Evolutionary conservation across 2,113 vertebrate species (phyloP), one percentile per base, ranked within the genome.

Genomic region (Eulemur macaco): DNA sequence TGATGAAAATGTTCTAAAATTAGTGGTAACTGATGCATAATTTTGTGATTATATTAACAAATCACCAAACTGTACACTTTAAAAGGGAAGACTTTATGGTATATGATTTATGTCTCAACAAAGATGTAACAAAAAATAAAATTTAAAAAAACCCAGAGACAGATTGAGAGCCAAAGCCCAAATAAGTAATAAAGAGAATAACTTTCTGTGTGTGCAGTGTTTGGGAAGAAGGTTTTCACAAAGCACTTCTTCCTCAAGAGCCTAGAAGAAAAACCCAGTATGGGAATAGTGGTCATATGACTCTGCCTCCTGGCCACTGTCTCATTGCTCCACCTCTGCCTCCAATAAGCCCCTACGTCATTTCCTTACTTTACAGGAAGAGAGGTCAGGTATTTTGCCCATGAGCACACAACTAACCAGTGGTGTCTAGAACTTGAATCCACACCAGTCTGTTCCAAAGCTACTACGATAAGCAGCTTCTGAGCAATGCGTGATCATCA

Each of bases 401-500:
- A 27, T 6, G 54, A 21, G 3, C 50, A 60, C 8, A 20, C 14
- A 17, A 27, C 25, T 37, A 5, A 50, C 6, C n/a, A 50, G 8
- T 31, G 5, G 18, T 13, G 8, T 25, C 13, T 10, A 10, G 5
- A 1, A 66, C 50, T 27, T 86, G 34, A 69, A 42, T 34, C 29
- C 31, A 31, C 29, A 54, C 13, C 27, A 45, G 0, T 2, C 37
- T 50, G 14, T 17, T 63, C 60, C 34, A 52, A 31, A 9, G 6
- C 14, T 64, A 60, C 4, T 34, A 8, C 4, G 69, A 37, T 6
- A n/a, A 82, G 27, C 23, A 20, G 3, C 2, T 29, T 82, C 14
- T 23, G 6, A 81, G 56, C 2, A 18, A 1, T 9, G 10, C 25
- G 6, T 1, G 0, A 6, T 5, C 8, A 9, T 80, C 52, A 8